Evolutionary conservation across 2,113 vertebrate species (phyloP), one percentile per base, ranked within the genome.

Genomic region (Ameiurus melas): DNA sequence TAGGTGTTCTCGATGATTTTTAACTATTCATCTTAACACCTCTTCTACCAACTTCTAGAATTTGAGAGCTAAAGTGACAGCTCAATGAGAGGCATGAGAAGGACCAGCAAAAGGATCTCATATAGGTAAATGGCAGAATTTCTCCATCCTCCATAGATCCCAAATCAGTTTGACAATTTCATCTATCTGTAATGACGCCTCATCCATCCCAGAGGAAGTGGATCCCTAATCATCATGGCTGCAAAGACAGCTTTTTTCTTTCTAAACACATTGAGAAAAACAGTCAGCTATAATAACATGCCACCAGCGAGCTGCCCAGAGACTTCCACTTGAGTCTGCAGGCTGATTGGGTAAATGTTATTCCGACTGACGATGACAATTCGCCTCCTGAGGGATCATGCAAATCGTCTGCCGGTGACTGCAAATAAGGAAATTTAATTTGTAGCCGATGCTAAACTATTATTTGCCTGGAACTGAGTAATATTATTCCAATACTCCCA

Each of bases 381-480:
- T 80, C 33, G 12, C 25, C 64, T 85, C 90, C 86, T 83, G 36
- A 33, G 86, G 85, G 88, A 90, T 43, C 62, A 70, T 85, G 83
- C 82, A 87, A 87, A 87, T 89, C 64, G 79, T 62, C 79, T 66
- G 71, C 70, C 39, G 51, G 60, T 70, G 84, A 79, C 36, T 51
- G 81, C 80, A 66, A 87, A 90, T 84, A 87, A 81, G 17, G 60
- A 55, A 87, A 87, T 87, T 77, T 53, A 89, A 90, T 89, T 87
- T 89, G 68, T 87, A 62, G 62, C 82, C 55, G 85, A 83, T 83
- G 86, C 80, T 89, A 89, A 90, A 90, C 87, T 89, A 39, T 83
- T 89, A 87, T 90, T 89, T 89, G 88, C 83, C 70, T 75, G 87
- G 84, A 83, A 89, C 47, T 9, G 62, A 86, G 87, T 90, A 89